phyloP scores from a whole-genome alignment of 1,140 invertebrate genomes.

The Luehdorfia chinensis region DNA sequence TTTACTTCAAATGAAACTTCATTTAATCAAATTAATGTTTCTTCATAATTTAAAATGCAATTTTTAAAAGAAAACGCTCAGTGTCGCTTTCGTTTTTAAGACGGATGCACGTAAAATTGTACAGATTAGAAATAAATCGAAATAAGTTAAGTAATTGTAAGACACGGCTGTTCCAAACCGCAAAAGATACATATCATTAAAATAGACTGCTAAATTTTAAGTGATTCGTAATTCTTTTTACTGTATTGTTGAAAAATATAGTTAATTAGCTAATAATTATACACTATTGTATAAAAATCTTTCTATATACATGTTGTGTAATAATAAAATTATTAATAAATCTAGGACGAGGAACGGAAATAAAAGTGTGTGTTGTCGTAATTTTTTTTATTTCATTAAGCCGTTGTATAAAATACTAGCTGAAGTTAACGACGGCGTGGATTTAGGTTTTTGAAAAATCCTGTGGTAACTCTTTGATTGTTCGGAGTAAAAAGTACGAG shows the following conservation, averaged over 20 bases:
- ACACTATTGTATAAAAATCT: slow-evolving; percentile 76
- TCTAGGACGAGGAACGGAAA: slow-evolving; percentile 49
- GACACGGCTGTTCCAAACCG: slow-evolving; percentile 70
- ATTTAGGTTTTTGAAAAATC: too few species aligned
- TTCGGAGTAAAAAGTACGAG: too few species aligned
- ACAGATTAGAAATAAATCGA: slow-evolving; percentile 23
- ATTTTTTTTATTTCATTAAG: slow-evolving; percentile 25
- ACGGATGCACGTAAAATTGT: slow-evolving; percentile 24
- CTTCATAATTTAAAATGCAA: too few species aligned
- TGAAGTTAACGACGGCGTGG: too few species aligned
- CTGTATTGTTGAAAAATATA: slow-evolving; percentile 72
- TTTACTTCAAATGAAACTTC: too few species aligned
- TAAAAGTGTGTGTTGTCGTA: slow-evolving; percentile 72
- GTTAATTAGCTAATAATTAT: slow-evolving; percentile 66
- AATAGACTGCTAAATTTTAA: slow-evolving; percentile 74
- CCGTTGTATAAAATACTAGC: too few species aligned
- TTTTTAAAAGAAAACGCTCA: background rate
- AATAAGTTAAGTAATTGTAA: slow-evolving; percentile 33
- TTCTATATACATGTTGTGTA: slow-evolving; percentile 77
- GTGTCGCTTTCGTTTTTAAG: slow-evolving; percentile 8
- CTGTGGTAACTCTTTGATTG: background rate
- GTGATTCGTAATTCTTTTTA: slow-evolving; percentile 73
- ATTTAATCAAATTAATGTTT: too few species aligned
- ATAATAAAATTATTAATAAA: slow-evolving; percentile 65
- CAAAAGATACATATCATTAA: slow-evolving; percentile 76